A percentile compares a stretch with the other conserved stretches of the same genome.
Conservation (phyloP, 2,888 invertebrate genomes). For the Mycalesis mineus region DNA sequence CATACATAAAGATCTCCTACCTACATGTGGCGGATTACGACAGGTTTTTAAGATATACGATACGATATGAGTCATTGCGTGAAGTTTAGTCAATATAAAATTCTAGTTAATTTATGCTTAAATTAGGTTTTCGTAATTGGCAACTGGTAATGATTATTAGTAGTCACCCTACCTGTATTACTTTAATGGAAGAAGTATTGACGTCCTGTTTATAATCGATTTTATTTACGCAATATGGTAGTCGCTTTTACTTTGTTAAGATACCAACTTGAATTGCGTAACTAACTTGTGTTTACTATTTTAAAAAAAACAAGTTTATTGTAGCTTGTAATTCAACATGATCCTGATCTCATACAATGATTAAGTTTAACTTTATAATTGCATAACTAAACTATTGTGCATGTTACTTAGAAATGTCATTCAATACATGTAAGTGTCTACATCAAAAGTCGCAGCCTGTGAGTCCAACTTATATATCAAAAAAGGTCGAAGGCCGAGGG, state of each 20-base stretch:
- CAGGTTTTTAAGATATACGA: constrained; percentile 1
- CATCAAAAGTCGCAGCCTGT: not conserved
- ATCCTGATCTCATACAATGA: no score
- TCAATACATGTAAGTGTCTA: not conserved
- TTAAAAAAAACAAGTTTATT: no score
- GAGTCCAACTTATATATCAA: no score
- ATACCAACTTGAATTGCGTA: no score
- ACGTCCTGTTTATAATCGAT: not conserved
- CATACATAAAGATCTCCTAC: not conserved
- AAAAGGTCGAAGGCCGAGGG: no score
- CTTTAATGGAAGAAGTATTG: not conserved
- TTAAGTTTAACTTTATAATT: not conserved
- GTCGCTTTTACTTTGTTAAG: no score
- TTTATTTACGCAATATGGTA: not conserved
- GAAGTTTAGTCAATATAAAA: not conserved
- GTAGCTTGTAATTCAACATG: no score
- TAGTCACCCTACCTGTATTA: not conserved
- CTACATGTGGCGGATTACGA: not conserved
- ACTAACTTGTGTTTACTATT: no score
- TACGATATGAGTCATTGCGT: constrained; percentile 9
- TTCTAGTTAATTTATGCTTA: not conserved
- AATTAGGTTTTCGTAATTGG: not conserved
- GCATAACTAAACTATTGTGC: not conserved
- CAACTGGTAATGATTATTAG: not conserved
- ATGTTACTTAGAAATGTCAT: not conserved